A percentile compares a stretch with the other conserved stretches of the same genome.
Conservation (phyloP, 2,797 vertebrate genomes). For the Hozukius guyotensis region DNA sequence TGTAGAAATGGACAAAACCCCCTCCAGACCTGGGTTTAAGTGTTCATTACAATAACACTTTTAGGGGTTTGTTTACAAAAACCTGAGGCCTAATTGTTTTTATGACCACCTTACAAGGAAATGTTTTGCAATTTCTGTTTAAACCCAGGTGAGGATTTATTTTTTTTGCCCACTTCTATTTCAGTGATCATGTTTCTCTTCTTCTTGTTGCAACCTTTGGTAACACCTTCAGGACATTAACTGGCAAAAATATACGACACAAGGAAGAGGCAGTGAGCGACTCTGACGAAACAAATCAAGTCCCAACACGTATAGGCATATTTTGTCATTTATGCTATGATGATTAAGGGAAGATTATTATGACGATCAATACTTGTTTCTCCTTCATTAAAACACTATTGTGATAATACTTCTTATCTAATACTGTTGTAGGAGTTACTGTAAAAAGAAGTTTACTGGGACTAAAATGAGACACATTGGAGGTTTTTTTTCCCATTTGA, state of each 20-base stretch:
- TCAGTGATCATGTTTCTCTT: slow-evolving; percentile 57
- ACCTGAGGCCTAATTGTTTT: not conserved
- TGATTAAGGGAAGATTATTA: slow-evolving; percentile 21
- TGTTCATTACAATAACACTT: slow-evolving; percentile 1
- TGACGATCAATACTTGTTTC: slow-evolving; percentile 26
- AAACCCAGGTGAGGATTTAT: slow-evolving; percentile 34
- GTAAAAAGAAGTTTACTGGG: not conserved
- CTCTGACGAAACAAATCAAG: slow-evolving; percentile 22
- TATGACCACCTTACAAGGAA: not conserved
- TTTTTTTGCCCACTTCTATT: slow-evolving; percentile 29
- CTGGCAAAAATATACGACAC: slow-evolving; percentile 35
- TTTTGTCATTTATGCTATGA: slow-evolving; percentile 28
- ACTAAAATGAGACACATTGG: slow-evolving; percentile 17
- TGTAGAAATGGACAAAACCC: slow-evolving; percentile 48
- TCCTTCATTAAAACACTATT: slow-evolving; percentile 53
- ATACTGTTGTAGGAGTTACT: slow-evolving; percentile 40
- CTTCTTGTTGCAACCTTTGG: slow-evolving; percentile 72
- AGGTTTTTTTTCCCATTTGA: not conserved
- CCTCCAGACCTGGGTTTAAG: slow-evolving; percentile 36
- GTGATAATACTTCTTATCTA: slow-evolving; percentile 36
- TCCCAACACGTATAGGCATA: slow-evolving; percentile 20
- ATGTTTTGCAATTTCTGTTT: not conserved
- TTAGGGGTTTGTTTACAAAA: not conserved
- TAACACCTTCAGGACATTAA: slow-evolving; percentile 67
- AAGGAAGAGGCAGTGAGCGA: slow-evolving; percentile 55